Conservation (phyloP, 2,797 vertebrate genomes). For the Anableps anableps region DNA sequence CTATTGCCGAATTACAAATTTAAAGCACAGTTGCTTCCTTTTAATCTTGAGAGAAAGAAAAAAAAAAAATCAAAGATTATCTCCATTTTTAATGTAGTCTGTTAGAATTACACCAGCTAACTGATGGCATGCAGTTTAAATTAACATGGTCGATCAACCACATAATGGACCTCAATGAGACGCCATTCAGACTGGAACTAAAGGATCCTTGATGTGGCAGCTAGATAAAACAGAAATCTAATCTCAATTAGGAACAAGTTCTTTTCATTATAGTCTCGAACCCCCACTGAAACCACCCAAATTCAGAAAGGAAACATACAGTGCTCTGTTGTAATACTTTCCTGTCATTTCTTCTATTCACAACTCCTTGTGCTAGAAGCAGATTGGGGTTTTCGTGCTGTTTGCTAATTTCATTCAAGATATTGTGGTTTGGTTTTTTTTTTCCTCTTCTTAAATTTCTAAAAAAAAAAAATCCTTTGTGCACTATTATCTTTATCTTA, state of each 20-base stretch:
- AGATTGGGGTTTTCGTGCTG: slow-evolving; percentile 25
- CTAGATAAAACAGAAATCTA: slow-evolving; percentile 79
- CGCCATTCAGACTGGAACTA: slow-evolving; percentile 75
- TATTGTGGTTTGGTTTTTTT: not conserved
- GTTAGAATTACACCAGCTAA: slow-evolving; percentile 68
- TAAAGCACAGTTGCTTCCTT: not conserved
- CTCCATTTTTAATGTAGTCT: slow-evolving; percentile 11
- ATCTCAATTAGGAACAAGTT: slow-evolving; percentile 78
- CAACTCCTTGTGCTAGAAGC: slow-evolving; percentile 9
- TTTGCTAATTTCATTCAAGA: slow-evolving; percentile 9
- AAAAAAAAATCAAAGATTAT: slow-evolving; percentile 7
- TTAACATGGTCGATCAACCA: slow-evolving; percentile 77
- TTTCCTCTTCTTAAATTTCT: slow-evolving; percentile 39
- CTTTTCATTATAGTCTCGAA: slow-evolving; percentile 61
- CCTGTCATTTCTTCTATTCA: slow-evolving; percentile 5
- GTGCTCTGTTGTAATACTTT: slow-evolving; percentile 17
- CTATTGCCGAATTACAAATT: not conserved
- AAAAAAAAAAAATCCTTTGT: slow-evolving; percentile 27
- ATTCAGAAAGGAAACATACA: slow-evolving; percentile 10
- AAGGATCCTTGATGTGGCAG: slow-evolving; percentile 78
- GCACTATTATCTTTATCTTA: slow-evolving; percentile 13
- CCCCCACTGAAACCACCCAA: slow-evolving; percentile 32
- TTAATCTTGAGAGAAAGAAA: slow-evolving; percentile 12
- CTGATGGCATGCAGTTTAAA: slow-evolving; percentile 76
- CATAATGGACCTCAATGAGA: slow-evolving; percentile 77